Evolutionary conservation across 2,797 vertebrate species (phyloP).

Genomic region (Melanogrammus aeglefinus): DNA sequence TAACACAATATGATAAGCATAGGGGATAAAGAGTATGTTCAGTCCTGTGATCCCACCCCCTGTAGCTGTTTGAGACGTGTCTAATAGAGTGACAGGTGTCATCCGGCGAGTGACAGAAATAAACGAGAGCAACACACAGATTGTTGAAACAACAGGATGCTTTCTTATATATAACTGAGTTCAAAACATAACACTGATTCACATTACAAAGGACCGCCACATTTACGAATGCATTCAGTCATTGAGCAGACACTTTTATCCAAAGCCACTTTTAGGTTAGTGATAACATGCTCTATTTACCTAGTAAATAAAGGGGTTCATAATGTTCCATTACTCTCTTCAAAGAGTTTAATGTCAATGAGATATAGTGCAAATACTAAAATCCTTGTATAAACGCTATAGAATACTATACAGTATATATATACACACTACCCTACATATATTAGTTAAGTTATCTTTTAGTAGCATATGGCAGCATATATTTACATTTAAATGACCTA

Average conservation of each 20-base stretch:
- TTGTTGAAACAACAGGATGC: background rate
- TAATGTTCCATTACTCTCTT: no score
- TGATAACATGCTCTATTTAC: background rate
- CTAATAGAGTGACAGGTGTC: background rate
- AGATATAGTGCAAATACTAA: background rate
- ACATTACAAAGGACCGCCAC: background rate
- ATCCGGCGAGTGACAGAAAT: background rate
- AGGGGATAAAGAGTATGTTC: background rate
- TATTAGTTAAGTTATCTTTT: background rate
- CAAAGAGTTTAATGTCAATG: no score
- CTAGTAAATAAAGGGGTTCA: background rate
- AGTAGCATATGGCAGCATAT: background rate
- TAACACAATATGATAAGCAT: background rate
- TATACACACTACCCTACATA: background rate
- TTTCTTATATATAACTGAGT: background rate
- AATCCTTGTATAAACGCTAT: background rate
- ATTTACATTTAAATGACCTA: background rate
- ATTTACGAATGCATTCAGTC: background rate
- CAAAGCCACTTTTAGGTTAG: constrained; percentile 1
- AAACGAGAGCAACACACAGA: background rate
- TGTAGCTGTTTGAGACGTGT: background rate
- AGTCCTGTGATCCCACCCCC: background rate
- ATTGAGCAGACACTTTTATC: background rate
- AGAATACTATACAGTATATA: background rate
- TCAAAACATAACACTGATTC: background rate